Evolutionary conservation across 2,797 vertebrate genomes (phyloP).

Genomic region (Phaenicophaeus curvirostris): DNA sequence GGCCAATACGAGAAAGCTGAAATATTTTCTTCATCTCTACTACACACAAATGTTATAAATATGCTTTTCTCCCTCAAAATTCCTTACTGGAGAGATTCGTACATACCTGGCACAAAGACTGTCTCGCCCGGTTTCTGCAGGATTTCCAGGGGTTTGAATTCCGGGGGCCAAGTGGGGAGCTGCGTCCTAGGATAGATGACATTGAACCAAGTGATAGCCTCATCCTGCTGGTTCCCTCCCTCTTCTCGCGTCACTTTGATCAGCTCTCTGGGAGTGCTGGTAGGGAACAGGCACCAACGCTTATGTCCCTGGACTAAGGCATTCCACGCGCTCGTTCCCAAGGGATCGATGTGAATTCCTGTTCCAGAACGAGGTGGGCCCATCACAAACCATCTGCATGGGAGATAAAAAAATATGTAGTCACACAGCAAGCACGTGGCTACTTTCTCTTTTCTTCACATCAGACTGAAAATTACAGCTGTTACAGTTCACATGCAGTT

Average conservation of each 20-base stretch:
- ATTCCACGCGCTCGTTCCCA: conserved; percentile 98
- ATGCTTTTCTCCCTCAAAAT: neutral
- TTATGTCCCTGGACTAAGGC: conserved; percentile 97
- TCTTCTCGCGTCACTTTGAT: conserved; percentile 95
- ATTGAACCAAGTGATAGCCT: conserved; percentile 97
- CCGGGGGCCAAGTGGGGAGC: conserved; percentile 89
- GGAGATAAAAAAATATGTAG: neutral
- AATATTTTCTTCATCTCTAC: neutral
- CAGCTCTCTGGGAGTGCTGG: conserved; percentile 93
- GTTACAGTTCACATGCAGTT: neutral
- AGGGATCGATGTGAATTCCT: conserved; percentile 96
- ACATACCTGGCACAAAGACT: conserved; percentile 92
- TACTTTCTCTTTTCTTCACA: neutral
- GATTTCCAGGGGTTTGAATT: conserved; percentile 94
- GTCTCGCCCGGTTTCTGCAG: conserved; percentile 94
- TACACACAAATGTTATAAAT: neutral
- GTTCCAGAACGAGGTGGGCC: conserved; percentile 95
- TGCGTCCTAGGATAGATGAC: conserved; percentile 92
- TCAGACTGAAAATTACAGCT: neutral
- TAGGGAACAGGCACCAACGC: conserved; percentile 97
- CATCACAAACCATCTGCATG: conserved; percentile 96
- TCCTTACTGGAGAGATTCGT: neutral
- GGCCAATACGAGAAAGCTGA: neutral
- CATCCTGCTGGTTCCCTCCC: conserved; percentile 96
- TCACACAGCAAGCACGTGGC: neutral